Base-by-base conservation (phyloP, 2,888 invertebrate genomes). In the Atrina japonica region DNA sequence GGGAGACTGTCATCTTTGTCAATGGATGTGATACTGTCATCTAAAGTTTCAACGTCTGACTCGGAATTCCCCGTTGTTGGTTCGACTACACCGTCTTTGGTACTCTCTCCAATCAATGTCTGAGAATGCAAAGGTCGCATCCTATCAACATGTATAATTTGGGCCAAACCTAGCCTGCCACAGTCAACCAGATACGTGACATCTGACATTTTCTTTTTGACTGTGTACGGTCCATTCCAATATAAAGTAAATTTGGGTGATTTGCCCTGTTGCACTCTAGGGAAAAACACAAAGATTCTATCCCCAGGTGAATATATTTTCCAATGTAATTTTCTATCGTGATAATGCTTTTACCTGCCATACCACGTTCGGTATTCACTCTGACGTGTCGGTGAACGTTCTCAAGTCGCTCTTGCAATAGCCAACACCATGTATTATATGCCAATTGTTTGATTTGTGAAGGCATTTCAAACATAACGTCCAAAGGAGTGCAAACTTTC, bases 111-210 rank as follows among this genome's bases (percentile, higher is more conserved):
- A 47, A 47, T n/a, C 21, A 47, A 47, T 14, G 47, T 47, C n/a
- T 1, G 47, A 21, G 47, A 21, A 16, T n/a, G 47, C n/a, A 47
- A 55, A 55, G 30, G 55, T n/a, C 55, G 29, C 55, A 27, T 55
- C 35, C 55, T 29, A 55, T 55, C 29, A 14, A 55, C 55, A 55
- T 55, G 55, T n/a, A 55, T 55, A 7, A 55, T 35, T 18, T 30
- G 55, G 3, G 1, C 35, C 35, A n/a, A 23, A 11, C 55, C 55
- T 16, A 14, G 23, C 11, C 35, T 2, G 27, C 35, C 55, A 55
- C 55, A 3, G 29, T 30, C 7, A 18, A 55, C 52, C 16, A 1
- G 11, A 23, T 52, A 52, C 23, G 52, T 52, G 7, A 52, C 23
- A 52, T 27, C 27, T 21, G 52, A 52, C 9, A 25, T 52, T 52